Conservation (phyloP, 2,888 invertebrate genomes). For the Leptopilina myrica region DNA sequence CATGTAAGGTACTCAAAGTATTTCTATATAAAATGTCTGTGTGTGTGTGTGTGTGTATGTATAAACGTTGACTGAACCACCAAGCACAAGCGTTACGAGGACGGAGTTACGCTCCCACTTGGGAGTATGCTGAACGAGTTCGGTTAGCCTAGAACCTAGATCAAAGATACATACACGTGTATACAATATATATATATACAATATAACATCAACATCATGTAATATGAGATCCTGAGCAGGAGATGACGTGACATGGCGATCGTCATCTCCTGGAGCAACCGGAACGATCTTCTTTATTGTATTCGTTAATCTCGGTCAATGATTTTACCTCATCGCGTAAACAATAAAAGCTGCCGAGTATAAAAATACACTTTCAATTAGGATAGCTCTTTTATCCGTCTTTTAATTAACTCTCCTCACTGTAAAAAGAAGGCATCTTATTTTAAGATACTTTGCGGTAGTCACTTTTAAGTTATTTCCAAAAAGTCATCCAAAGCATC, state of each 20-base stretch:
- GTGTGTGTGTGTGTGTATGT: neutral
- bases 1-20: slow-evolving; percentile 12
- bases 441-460: too few species aligned
- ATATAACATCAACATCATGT: slow-evolving; percentile 24
- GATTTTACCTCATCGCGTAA: neutral
- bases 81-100: slow-evolving; percentile 55
- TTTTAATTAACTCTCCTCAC: too few species aligned
- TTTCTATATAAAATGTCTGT: slow-evolving; percentile 12
- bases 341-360: neutral
- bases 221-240: slow-evolving; percentile 43
- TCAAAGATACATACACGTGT: slow-evolving; percentile 4
- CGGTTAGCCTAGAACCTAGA: slow-evolving; percentile 63
- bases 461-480: too few species aligned
- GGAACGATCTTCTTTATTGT: slow-evolving; percentile 51
- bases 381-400: neutral
- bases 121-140: slow-evolving; percentile 56
- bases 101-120: slow-evolving; percentile 64
- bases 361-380: neutral
- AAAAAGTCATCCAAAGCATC: too few species aligned
- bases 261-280: slow-evolving; percentile 47
- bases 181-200: too few species aligned
- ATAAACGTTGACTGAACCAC: too few species aligned
- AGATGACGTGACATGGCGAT: slow-evolving; percentile 11
- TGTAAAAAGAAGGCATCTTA: too few species aligned
- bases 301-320: slow-evolving; percentile 53